Evolutionary conservation across 1,140 invertebrate species (phyloP).

Genomic region (Caenorhabditis tropicalis): DNA sequence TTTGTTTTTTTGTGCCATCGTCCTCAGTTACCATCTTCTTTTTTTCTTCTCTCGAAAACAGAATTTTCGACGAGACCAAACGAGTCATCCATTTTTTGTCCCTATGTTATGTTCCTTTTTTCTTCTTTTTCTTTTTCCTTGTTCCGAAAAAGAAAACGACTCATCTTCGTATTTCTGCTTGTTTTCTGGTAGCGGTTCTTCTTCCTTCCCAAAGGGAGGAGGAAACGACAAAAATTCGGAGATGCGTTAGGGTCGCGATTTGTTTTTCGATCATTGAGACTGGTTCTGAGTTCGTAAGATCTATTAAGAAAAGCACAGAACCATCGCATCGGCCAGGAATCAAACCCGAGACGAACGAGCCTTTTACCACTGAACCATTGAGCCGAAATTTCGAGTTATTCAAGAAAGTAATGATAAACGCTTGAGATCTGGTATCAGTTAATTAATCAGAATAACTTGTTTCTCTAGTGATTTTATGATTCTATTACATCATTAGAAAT

Average conservation of each 20-base stretch:
- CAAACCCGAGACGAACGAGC: constrained; percentile 81
- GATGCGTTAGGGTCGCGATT: background rate
- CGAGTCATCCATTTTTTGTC: constrained; percentile 8
- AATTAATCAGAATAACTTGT: background rate
- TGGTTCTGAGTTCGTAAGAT: background rate
- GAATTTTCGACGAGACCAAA: background rate
- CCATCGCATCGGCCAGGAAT: constrained; percentile 78
- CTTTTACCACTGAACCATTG: constrained; percentile 44
- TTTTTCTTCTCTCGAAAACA: background rate
- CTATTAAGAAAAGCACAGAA: background rate
- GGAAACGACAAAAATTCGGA: background rate
- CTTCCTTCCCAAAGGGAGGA: background rate
- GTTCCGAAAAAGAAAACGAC: constrained; percentile 12
- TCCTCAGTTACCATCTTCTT: constrained; percentile 14
- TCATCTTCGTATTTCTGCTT: constrained; percentile 22
- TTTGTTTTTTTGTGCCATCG: constrained; percentile 11
- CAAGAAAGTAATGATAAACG: too few species aligned
- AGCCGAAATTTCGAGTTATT: background rate
- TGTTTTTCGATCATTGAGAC: constrained; percentile 21
- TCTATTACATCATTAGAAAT: background rate
- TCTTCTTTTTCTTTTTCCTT: constrained; percentile 12
- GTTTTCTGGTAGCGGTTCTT: background rate
- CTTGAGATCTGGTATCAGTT: too few species aligned
- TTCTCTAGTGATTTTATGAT: background rate
- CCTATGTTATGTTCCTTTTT: background rate